These are phyloP conservation scores for Drosophila repleta DNA, from an alignment of 1,140 invertebrate species.

Conservation along the genomic window DNA sequence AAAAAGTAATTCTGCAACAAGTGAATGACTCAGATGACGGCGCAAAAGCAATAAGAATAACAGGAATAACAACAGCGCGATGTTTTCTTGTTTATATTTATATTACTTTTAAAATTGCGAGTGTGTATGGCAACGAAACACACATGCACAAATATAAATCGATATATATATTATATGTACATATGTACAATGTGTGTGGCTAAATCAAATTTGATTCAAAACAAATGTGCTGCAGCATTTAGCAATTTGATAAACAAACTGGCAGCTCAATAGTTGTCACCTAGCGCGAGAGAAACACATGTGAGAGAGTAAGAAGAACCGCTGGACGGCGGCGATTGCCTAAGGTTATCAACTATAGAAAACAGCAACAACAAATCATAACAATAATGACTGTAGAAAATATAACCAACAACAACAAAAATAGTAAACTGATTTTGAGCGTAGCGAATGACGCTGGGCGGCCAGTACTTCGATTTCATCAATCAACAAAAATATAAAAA, in stretches of 20 bases:
- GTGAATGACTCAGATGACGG: conserved; percentile 70
- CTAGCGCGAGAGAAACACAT: conserved; percentile 32
- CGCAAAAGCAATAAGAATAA: conserved; percentile 49
- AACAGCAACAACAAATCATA: conserved; percentile 40
- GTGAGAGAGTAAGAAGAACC: conserved; percentile 22
- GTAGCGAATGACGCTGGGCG: conserved; percentile 48
- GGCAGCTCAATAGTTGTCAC: conserved; percentile 46
- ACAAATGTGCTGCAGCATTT: conserved; percentile 38
- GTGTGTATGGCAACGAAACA: conserved; percentile 24
- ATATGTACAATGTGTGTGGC: conserved; percentile 6
- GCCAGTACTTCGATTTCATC: conserved; percentile 22
- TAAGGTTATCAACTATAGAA: conserved; percentile 63
- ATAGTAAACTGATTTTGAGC: conserved; percentile 59
- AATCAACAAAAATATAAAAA: conserved; percentile 2
- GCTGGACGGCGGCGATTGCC: conserved; percentile 10
- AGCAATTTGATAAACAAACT: conserved; percentile 57
- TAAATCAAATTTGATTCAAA: conserved; percentile 54
- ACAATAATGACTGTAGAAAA: conserved; percentile 40
- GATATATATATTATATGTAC: conserved; percentile 5
- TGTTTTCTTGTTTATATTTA: conserved; percentile 50
- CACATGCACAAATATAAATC: conserved; percentile 27
- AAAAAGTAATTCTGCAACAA: conserved; percentile 69
- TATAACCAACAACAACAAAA: conserved; percentile 7
- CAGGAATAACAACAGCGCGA: conserved; percentile 47
- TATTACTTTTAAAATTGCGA: conserved; percentile 61